phyloP scores from a whole-genome alignment of 2,888 invertebrate genomes.

The Leptura quadrifasciata region DNA sequence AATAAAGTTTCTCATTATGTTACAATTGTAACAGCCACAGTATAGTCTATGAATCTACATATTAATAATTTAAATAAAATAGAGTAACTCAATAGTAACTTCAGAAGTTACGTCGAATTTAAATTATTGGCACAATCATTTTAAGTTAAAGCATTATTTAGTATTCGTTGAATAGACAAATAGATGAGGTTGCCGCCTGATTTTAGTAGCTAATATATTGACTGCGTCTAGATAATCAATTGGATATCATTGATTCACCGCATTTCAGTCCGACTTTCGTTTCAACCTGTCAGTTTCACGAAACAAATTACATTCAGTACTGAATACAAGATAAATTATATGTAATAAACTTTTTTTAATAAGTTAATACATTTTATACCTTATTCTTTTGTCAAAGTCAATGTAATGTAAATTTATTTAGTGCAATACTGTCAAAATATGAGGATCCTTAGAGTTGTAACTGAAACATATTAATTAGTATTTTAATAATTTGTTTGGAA shows the following conservation, averaged over 20 bases:
- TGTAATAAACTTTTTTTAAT: conserved; percentile 57
- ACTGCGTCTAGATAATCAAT: conserved; percentile 66
- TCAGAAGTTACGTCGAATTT: too few relatives aligned
- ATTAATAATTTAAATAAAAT: too few relatives aligned
- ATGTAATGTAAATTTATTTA: not conserved
- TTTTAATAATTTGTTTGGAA: not conserved
- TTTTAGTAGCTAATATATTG: conserved; percentile 62
- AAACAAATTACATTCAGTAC: conserved; percentile 68
- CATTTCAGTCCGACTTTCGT: conserved; percentile 66
- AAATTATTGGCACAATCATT: too few relatives aligned
- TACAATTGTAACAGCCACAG: too few relatives aligned
- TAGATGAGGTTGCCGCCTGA: conserved; percentile 13
- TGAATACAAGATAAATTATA: conserved; percentile 69
- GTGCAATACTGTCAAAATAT: not conserved
- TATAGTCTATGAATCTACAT: too few relatives aligned
- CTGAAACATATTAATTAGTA: not conserved
- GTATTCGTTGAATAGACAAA: not conserved
- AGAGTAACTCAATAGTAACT: too few relatives aligned
- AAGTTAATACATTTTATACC: conserved; percentile 25
- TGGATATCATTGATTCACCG: conserved; percentile 52
- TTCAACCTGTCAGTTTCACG: conserved; percentile 67
- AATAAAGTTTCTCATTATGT: too few relatives aligned
- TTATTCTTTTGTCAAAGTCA: conserved; percentile 12
- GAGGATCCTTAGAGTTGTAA: not conserved
- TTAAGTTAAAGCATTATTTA: not conserved